Evolutionary conservation across 2,113 vertebrate genomes (phyloP), one percentile per base, ranked within the genome.

Genomic region (Sula dactylatra): DNA sequence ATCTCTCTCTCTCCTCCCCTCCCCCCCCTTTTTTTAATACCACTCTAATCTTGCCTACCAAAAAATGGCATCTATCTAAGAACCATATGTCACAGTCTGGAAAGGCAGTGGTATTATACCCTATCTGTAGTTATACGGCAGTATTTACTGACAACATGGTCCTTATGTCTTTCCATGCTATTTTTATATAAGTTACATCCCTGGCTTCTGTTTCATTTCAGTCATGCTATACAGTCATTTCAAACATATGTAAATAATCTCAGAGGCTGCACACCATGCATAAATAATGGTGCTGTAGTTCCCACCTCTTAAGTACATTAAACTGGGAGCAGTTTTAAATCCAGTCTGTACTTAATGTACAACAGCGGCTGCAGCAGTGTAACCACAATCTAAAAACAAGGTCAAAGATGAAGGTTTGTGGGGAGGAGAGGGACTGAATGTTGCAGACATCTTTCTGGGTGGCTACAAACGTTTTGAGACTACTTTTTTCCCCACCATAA

Each of bases 101-200:
- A 54, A 34, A 80, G 64, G n/a, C 36, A 50, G 19, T 14, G 64
- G 7, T 16, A 2, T 44, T 25, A 17, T 11, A 55, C 45, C 82
- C 50, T 44, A 21, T 7, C 54, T 69, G 54, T 14, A 42, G 52
- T 40, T 61, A 16, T 7, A 7, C 6, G 34, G 32, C 24, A 59
- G 11, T 36, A 20, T 74, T 79, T 49, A 32, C 42, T 65, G 83
- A 4, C 55, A 27, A 6, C 0, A 0, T 0, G 2, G 21, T 42
- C 56, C n/a, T 18, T n/a, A 7, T 42, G 52, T 38, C 14, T n/a
- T 66, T 36, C 42, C 11, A 12, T 6, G 22, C 54, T 88, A 6
- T 69, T 81, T 88, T 42, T 49, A 10, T 38, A 15, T 9, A 4
- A 16, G 4, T 7, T 27, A 9, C 26, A 36, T 14, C 44, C 24